A percentile compares a stretch with the other conserved stretches of the same genome.
Conservation (phyloP, 1,140 invertebrate genomes). For the Achroia grisella region DNA sequence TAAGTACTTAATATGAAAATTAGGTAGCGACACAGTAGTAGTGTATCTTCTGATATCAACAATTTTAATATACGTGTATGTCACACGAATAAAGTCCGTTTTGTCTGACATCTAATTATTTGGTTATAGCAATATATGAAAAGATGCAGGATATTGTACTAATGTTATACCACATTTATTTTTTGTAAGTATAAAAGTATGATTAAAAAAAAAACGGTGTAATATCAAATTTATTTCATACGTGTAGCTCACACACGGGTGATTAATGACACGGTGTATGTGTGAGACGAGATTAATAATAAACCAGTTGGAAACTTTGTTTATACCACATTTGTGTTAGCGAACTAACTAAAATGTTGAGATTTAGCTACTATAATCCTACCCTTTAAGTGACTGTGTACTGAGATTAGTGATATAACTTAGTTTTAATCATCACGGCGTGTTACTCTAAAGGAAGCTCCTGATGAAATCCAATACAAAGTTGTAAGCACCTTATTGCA, state of each 20-base stretch:
- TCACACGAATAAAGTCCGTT: too few species aligned
- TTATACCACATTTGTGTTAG: conserved; percentile 11
- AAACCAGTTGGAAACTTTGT: conserved; percentile 3
- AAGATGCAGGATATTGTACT: too few species aligned
- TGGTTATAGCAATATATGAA: too few species aligned
- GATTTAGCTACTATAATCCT: conserved; percentile 19
- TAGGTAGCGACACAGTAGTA: too few species aligned
- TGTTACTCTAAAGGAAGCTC: conserved; percentile 1
- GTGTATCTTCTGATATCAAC: too few species aligned
- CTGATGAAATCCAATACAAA: not conserved
- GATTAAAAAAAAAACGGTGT: too few species aligned
- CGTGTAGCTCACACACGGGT: not conserved
- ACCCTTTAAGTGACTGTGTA: conserved; percentile 14
- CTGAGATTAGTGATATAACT: conserved; percentile 21
- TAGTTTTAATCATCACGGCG: conserved; percentile 9
- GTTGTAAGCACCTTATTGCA: not conserved
- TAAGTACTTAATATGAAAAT: too few species aligned
- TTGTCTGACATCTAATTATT: too few species aligned
- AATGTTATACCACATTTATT: too few species aligned
- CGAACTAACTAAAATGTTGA: conserved; percentile 18
- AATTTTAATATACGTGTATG: too few species aligned
- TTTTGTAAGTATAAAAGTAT: too few species aligned
- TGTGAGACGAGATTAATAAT: conserved; percentile 12
- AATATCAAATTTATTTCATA: too few species aligned
- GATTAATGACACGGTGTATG: conserved; percentile 10